Evolutionary conservation across 2,797 vertebrate species (phyloP).

Genomic region (Labeo calbasu): DNA sequence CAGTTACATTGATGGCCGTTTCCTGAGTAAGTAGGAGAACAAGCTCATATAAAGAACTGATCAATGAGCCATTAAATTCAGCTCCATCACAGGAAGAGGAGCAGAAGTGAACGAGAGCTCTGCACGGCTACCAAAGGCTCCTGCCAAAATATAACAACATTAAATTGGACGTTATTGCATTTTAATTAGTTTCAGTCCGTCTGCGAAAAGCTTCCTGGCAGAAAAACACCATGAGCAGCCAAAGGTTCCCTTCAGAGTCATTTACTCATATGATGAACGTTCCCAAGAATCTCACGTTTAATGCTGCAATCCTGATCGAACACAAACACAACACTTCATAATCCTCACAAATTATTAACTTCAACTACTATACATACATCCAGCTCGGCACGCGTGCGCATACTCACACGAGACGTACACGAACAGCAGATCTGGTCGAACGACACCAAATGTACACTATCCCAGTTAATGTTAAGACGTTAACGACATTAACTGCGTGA

Average conservation of each 20-base stretch:
- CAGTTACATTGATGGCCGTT: neutral
- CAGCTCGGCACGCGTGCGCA: neutral
- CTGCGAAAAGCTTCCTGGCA: slow-evolving; percentile 58
- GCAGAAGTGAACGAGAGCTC: slow-evolving; percentile 1
- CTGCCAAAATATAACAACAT: slow-evolving; percentile 53
- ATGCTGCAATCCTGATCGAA: neutral
- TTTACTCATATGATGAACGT: slow-evolving; percentile 22
- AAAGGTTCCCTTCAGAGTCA: slow-evolving; percentile 41
- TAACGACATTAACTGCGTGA: too few relatives aligned
- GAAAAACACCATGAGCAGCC: slow-evolving; percentile 13
- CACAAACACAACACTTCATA: neutral
- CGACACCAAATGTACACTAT: neutral
- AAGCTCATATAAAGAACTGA: neutral
- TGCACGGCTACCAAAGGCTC: slow-evolving; percentile 28
- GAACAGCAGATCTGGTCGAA: neutral
- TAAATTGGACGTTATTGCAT: slow-evolving; percentile 63
- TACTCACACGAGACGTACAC: neutral
- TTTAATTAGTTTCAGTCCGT: slow-evolving; percentile 65
- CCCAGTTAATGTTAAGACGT: too few relatives aligned
- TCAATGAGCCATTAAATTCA: neutral
- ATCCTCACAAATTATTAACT: neutral
- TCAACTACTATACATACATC: neutral
- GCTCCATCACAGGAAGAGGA: neutral
- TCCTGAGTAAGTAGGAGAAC: neutral
- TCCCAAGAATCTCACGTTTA: slow-evolving; percentile 12